Evolutionary conservation across 2,113 vertebrate species (phyloP).

Genomic region (Calidris pygmaea): DNA sequence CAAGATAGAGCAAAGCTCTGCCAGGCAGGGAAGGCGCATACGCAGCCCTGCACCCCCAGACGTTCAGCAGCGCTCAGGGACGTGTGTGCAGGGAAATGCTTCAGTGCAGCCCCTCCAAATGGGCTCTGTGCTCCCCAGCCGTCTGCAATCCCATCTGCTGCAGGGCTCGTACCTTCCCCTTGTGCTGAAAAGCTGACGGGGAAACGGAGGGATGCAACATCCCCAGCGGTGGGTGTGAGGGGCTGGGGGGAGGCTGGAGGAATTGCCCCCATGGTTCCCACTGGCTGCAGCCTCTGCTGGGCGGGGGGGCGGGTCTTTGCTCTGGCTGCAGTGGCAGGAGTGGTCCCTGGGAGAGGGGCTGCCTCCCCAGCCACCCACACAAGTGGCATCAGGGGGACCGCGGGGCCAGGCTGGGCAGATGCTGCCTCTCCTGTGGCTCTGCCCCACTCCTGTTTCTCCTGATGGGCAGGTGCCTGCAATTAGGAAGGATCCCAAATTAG

Average conservation of each 20-base stretch:
- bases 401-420: background rate
- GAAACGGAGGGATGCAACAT: accelerated
- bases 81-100: accelerated
- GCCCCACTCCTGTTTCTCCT: background rate
- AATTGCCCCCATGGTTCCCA: accelerated
- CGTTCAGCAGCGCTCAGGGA: background rate
- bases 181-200: accelerated
- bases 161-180: background rate
- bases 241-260: background rate
- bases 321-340: background rate
- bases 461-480: background rate
- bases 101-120: background rate
- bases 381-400: background rate
- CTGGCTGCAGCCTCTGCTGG: background rate
- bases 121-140: background rate
- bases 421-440: accelerated
- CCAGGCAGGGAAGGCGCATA: accelerated
- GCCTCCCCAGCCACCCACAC: background rate
- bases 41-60: accelerated
- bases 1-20: accelerated
- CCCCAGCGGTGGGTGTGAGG: accelerated
- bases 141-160: accelerated
- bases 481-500: conserved; percentile 31
- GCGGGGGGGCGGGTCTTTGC: background rate
- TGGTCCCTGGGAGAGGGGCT: background rate